Percentiles rank a stretch among this genome's conserved stretches.
Evolutionary conservation across 2,113 vertebrate species (phyloP).

Genomic region (Hippoglossus stenolepis): DNA sequence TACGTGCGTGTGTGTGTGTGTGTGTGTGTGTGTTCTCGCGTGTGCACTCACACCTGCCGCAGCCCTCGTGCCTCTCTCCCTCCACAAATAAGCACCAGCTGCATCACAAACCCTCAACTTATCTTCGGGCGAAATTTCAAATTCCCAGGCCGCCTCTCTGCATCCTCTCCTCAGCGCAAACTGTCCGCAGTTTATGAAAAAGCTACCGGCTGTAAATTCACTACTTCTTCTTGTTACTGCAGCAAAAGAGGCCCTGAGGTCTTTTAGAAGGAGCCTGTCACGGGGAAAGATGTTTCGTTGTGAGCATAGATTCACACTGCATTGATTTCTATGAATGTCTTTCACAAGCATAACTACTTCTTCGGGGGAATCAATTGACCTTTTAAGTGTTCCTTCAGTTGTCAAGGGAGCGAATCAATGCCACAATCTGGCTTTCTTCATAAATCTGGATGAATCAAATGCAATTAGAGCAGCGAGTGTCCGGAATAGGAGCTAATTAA

Average conservation of each 20-base stretch:
- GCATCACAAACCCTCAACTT: conserved; percentile 44
- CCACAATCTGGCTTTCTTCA: conserved; percentile 42
- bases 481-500: conserved; percentile 52
- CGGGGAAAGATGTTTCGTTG: conserved; percentile 37
- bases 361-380: conserved; percentile 63
- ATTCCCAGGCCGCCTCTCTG: conserved; percentile 29
- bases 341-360: conserved; percentile 46
- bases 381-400: conserved; percentile 57
- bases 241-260: conserved; percentile 28
- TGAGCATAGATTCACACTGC: conserved; percentile 50
- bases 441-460: conserved; percentile 52
- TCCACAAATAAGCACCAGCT: conserved; percentile 48
- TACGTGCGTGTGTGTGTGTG: background rate
- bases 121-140: conserved; percentile 41
- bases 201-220: conserved; percentile 48
- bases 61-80: background rate
- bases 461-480: conserved; percentile 46
- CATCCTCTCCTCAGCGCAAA: conserved; percentile 14
- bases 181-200: conserved; percentile 49
- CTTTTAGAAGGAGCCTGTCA: conserved; percentile 33
- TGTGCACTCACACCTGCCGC: conserved; percentile 1
- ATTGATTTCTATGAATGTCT: conserved; percentile 44
- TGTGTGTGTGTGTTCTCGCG: no score
- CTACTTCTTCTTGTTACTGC: conserved; percentile 45
- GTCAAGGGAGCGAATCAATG: conserved; percentile 65